Evolutionary conservation across 1,140 invertebrate genomes (phyloP).

Genomic region (Apis dorsata): DNA sequence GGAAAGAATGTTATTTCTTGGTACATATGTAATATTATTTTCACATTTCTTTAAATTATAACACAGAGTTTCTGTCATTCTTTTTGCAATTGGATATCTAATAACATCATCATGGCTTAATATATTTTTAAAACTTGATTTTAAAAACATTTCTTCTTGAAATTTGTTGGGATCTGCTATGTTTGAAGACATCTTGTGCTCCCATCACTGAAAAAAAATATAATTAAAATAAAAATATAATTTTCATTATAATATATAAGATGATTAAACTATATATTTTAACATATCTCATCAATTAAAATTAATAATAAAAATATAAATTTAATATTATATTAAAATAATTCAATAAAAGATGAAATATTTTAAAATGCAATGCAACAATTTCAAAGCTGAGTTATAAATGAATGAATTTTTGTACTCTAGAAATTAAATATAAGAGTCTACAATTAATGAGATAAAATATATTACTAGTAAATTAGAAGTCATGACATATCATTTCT

Average conservation of each 20-base stretch:
- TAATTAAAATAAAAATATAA: conserved; percentile 13
- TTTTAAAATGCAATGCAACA: not conserved
- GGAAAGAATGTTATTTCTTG: not conserved
- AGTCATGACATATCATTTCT: not conserved
- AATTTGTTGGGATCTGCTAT: conserved; percentile 46
- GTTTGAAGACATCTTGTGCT: conserved; percentile 58
- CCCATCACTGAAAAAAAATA: conserved; percentile 64
- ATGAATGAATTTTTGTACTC: conserved; percentile 11
- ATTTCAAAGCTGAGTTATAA: not conserved
- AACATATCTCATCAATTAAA: not conserved
- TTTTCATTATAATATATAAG: not conserved
- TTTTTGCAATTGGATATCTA: conserved; percentile 30
- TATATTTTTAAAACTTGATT: conserved; percentile 5
- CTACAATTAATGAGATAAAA: conserved; percentile 2
- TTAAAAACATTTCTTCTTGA: conserved; percentile 55
- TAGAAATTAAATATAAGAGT: not conserved
- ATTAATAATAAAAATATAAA: not conserved
- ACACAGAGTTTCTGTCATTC: conserved; percentile 22
- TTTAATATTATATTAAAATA: not conserved
- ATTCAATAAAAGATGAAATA: not conserved
- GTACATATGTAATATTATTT: conserved; percentile 1
- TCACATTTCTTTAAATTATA: conserved; percentile 12
- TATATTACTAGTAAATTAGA: not conserved
- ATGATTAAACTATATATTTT: not conserved
- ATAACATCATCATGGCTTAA: conserved; percentile 7